Evolutionary conservation across 1,140 invertebrate species (phyloP), one percentile per base, ranked within the genome.

Genomic region (Dendrolimus kikuchii): DNA sequence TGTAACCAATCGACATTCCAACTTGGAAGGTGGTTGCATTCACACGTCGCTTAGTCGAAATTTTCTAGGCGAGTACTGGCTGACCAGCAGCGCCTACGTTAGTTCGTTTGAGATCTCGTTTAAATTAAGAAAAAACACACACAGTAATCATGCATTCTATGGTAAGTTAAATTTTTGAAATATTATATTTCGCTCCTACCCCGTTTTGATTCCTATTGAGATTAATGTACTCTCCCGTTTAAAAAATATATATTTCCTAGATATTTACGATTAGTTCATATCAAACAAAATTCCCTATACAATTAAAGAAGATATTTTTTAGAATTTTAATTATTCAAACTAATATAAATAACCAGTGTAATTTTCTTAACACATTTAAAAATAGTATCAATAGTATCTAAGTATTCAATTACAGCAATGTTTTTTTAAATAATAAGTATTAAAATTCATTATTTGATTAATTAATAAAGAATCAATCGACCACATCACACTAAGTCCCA

Each of bases 91-190:
- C 82, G 82, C 79, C 70, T 74, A 58, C 66, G 80, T 74, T 76
- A 86, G 80, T 86, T 86, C 82, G 80, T 86, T 86, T 86, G 80
- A 86, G 82, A 86, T 86, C 82, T 83, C 82, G 66, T 55, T 53
- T 66, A 71, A 60, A 50, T 64, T 72, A 72, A 60, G 69, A 75
- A 45, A 38, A 64, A 68, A 73, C 64, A 72, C 46, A 57, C 51
- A 70, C 62, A 66, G 41, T 69, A 81, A 83, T 86, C 82, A 86
- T 86, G 82, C 78, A 86, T 77, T 83, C 80, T 70, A 64, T 86
- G 82, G 82, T 86, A 49, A 86, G 82, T 85, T 53, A 37, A 51
- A 23, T 52, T 60, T 60, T 38, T 51, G 38, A 58, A 53, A 48
- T 55, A 47, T 7, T 51, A 23, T 23, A 23, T 23, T 23, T 2